A percentile compares a stretch with the other conserved stretches of the same genome.
These are phyloP conservation scores for Euzophera pinguis DNA, from an alignment of 2,888 invertebrate genomes.

Conservation along the genomic window DNA sequence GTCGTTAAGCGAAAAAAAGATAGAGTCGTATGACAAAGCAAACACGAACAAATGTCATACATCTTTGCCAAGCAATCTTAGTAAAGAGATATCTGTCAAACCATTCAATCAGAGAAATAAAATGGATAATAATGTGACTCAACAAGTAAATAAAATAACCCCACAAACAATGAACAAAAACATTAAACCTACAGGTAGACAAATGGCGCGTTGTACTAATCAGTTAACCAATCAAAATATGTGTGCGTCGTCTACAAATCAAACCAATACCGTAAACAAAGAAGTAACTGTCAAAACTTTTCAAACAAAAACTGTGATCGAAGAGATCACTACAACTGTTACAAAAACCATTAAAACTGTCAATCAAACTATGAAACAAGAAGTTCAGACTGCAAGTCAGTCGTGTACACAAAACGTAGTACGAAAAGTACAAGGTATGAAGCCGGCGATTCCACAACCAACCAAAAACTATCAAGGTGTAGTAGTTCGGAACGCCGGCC, in stretches of 20 bases:
- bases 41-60: slow-evolving; percentile 21
- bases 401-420: slow-evolving; percentile 29
- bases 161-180: slow-evolving; percentile 20
- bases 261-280: slow-evolving; percentile 58
- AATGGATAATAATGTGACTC: slow-evolving; percentile 23
- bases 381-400: slow-evolving; percentile 45
- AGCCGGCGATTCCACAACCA: slow-evolving; percentile 29
- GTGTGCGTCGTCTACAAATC: slow-evolving; percentile 42
- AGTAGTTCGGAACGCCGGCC: slow-evolving; percentile 45
- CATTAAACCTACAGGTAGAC: slow-evolving; percentile 20
- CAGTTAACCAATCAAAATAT: slow-evolving; percentile 41
- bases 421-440: slow-evolving; percentile 43
- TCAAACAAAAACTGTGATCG: slow-evolving; percentile 65
- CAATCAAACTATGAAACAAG: slow-evolving; percentile 61
- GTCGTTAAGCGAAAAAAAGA: slow-evolving; percentile 27
- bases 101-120: slow-evolving; percentile 32
- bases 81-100: slow-evolving; percentile 39
- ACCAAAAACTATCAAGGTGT: slow-evolving; percentile 46
- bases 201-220: slow-evolving; percentile 22
- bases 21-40: slow-evolving; percentile 20
- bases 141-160: background rate
- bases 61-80: slow-evolving; percentile 28
- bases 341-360: slow-evolving; percentile 72
- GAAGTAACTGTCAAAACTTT: slow-evolving; percentile 65
- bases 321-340: slow-evolving; percentile 73